phyloP scores from a whole-genome alignment of 2,888 invertebrate genomes.

The Linyphia triangularis region DNA sequence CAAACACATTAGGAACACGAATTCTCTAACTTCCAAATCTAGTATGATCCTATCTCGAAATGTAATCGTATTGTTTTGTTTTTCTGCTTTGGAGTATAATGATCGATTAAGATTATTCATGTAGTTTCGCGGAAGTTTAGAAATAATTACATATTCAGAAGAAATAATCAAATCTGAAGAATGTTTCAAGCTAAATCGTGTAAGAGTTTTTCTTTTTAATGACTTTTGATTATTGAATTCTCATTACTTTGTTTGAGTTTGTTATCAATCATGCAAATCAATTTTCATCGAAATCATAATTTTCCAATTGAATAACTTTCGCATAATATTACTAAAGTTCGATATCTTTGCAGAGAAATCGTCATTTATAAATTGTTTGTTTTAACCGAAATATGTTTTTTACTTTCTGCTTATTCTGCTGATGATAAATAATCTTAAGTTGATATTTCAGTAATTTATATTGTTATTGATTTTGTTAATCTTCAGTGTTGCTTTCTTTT shows the following conservation, averaged over 20 bases:
- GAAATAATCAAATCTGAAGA: constrained; percentile 6
- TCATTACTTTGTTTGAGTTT: not conserved
- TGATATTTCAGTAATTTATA: too few species aligned
- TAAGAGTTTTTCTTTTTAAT: not conserved
- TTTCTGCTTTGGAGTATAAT: not conserved
- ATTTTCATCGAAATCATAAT: not conserved
- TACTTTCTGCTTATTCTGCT: too few species aligned
- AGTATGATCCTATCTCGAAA: not conserved
- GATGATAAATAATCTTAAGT: too few species aligned
- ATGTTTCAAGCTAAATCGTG: not conserved
- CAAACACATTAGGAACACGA: constrained; percentile 6
- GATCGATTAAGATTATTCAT: not conserved
- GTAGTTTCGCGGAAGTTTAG: not conserved
- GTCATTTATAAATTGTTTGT: too few species aligned
- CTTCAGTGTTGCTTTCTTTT: too few species aligned
- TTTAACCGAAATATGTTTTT: too few species aligned
- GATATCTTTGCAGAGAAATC: too few species aligned
- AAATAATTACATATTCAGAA: not conserved
- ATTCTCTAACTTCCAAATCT: not conserved
- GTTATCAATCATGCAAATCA: not conserved
- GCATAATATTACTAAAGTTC: too few species aligned
- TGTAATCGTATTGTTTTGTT: not conserved
- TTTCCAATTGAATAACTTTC: not conserved
- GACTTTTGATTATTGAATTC: not conserved
- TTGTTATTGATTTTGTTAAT: too few species aligned